phyloP scores from a whole-genome alignment of 2,888 invertebrate genomes.

The Liodrosophila aerea region DNA sequence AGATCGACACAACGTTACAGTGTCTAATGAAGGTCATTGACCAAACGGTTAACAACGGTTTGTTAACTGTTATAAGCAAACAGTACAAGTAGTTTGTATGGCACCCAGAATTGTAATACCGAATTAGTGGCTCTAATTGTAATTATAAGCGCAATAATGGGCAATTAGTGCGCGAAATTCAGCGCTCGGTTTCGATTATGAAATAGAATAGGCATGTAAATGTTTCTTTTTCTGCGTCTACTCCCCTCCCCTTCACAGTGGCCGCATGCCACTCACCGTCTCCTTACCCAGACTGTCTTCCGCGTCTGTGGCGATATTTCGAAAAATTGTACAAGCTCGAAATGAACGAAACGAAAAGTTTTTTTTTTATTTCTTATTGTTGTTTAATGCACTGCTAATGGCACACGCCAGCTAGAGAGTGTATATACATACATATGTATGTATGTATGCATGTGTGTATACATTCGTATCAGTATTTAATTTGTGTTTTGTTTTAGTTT shows the following conservation, averaged over 20 bases:
- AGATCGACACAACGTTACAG: conserved; percentile 9
- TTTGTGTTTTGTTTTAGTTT: conserved; percentile 79
- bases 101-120: conserved; percentile 53
- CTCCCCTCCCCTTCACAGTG: too few relatives aligned
- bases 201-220: conserved; percentile 75
- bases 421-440: conserved; percentile 31
- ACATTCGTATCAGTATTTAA: conserved; percentile 22
- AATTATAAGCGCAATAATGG: conserved; percentile 53
- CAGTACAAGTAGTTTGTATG: conserved; percentile 1
- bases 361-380: conserved; percentile 37
- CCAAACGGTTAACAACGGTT: conserved; percentile 40
- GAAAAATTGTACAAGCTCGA: conserved; percentile 43
- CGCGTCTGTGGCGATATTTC: conserved; percentile 58
- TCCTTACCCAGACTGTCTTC: conserved; percentile 49
- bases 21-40: conserved; percentile 62
- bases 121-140: conserved; percentile 39
- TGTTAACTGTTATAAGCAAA: neutral
- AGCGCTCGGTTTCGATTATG: conserved; percentile 51
- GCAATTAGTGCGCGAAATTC: conserved; percentile 66
- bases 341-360: conserved; percentile 25
- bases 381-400: conserved; percentile 51
- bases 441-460: conserved; percentile 18
- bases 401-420: conserved; percentile 30
- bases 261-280: conserved; percentile 4
- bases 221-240: conserved; percentile 17